Evolutionary conservation across 2,888 invertebrate genomes (phyloP), one percentile per base, ranked within the genome.

Genomic region (Trachelus iudaicus): DNA sequence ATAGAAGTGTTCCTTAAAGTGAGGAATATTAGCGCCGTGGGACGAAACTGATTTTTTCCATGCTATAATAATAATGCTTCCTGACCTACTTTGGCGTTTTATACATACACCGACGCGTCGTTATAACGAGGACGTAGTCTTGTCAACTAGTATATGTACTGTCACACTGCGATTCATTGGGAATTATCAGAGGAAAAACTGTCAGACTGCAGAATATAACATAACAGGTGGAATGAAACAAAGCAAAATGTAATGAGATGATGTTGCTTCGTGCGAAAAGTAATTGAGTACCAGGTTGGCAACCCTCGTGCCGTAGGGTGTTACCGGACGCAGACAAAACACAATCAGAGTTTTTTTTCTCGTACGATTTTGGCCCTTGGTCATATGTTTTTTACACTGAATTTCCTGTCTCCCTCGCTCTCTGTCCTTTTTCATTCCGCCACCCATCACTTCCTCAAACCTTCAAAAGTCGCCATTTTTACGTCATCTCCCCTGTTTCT

Each of bases 341-440:
- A 69, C 76, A 71, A 76, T 76, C 69, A 69, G 37, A 34, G 73
- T 30, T 12, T 37, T 33, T 31, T 76, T n/a, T 76, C 71, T 76
- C 56, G 40, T 77, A 33, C 1, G 69, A 56, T 33, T 73, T 73
- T 76, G 31, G 37, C 35, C 31, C 69, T 37, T 69, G n/a, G 15
- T 76, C 15, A 23, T 56, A 23, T 56, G 30, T 56, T 23, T 73
- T 76, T 77, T 73, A 31, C 71, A 34, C 71, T 71, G 31, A 40
- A 69, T 71, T 68, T n/a, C 73, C 34, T 33, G 56, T 34, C 71
- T 40, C 73, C 34, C 76, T n/a, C 71, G 33, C 73, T 34, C 76
- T 69, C 40, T 73, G 71, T 34, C 73, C 23, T 34, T 34, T 40
- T 15, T 56, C 56, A 56, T 56, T 23, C 56, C 6, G 56, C 56